Percentiles rank a stretch among this genome's conserved stretches.
phyloP scores from a whole-genome alignment of 2,797 vertebrate species.

The Poecilia picta region DNA sequence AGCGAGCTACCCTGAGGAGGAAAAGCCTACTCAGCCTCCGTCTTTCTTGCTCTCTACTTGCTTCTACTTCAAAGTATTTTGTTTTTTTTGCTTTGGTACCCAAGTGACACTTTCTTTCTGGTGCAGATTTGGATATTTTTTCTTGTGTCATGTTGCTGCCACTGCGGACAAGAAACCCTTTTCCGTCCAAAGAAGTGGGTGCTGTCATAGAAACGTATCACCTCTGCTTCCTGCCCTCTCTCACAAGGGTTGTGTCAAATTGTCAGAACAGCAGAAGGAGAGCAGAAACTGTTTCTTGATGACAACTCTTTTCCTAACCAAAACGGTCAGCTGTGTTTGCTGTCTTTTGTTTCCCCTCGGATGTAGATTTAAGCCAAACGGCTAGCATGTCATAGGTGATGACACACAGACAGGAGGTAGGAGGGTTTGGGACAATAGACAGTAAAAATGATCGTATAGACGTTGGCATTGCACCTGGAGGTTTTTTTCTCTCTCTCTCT shows the following conservation, averaged over 20 bases:
- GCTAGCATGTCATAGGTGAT: slow-evolving; percentile 52
- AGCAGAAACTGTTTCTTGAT: slow-evolving; percentile 50
- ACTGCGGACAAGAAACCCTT: slow-evolving; percentile 57
- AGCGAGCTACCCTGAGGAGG: slow-evolving; percentile 66
- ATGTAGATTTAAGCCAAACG: slow-evolving; percentile 47
- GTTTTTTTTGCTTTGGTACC: slow-evolving; percentile 57
- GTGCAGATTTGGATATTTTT: slow-evolving; percentile 57
- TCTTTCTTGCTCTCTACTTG: slow-evolving; percentile 40
- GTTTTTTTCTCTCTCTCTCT: not conserved
- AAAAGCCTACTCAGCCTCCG: slow-evolving; percentile 50
- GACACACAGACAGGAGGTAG: slow-evolving; percentile 37
- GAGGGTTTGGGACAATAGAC: slow-evolving; percentile 15
- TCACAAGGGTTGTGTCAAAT: slow-evolving; percentile 45
- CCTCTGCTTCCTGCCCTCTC: slow-evolving; percentile 46
- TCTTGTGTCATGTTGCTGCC: slow-evolving; percentile 33
- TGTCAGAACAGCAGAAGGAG: slow-evolving; percentile 48
- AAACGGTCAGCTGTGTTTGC: slow-evolving; percentile 56
- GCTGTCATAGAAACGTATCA: slow-evolving; percentile 66
- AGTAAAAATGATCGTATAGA: not conserved
- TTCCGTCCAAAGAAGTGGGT: slow-evolving; percentile 49
- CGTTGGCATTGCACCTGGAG: not conserved
- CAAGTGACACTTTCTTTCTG: slow-evolving; percentile 48
- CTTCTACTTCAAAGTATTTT: slow-evolving; percentile 65
- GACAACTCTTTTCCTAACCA: slow-evolving; percentile 8
- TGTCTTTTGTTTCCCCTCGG: slow-evolving; percentile 35